phyloP scores from a whole-genome alignment of 2,888 invertebrate species.

The Drepana falcataria region DNA sequence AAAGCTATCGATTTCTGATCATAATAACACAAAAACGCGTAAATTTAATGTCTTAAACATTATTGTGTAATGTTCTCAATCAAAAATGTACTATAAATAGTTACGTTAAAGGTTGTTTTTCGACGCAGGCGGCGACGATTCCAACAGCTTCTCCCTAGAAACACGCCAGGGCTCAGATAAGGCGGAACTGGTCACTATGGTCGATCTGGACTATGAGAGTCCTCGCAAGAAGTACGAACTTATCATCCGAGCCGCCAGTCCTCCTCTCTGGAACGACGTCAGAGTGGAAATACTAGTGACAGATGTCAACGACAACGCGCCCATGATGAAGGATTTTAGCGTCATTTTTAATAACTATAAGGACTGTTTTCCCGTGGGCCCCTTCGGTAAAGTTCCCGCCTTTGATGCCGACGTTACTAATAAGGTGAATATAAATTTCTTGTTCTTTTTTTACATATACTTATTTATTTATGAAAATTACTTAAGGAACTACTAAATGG shows the following conservation, averaged over 20 bases:
- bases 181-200: slow-evolving; percentile 92
- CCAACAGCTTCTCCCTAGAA: slow-evolving; percentile 89
- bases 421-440: slow-evolving; percentile 54
- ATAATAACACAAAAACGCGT: too few relatives aligned
- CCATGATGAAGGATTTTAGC: slow-evolving; percentile 92
- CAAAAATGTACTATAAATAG: not conserved
- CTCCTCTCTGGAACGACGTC: slow-evolving; percentile 92
- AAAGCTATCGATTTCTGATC: too few relatives aligned
- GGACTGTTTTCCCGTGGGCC: slow-evolving; percentile 94
- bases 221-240: slow-evolving; percentile 92
- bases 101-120: not conserved
- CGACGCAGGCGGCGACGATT: slow-evolving; percentile 87
- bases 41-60: too few relatives aligned
- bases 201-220: slow-evolving; percentile 97
- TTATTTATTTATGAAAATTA: too few relatives aligned
- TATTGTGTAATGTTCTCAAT: too few relatives aligned
- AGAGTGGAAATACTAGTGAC: slow-evolving; percentile 92
- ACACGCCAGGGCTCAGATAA: slow-evolving; percentile 89
- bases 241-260: slow-evolving; percentile 93
- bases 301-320: slow-evolving; percentile 97
- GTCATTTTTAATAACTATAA: slow-evolving; percentile 97
- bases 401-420: slow-evolving; percentile 97
- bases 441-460: not conserved
- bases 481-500: too few relatives aligned
- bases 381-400: slow-evolving; percentile 95